phyloP scores from a whole-genome alignment of 2,888 invertebrate species.

The Didymodactylos carnosus region DNA sequence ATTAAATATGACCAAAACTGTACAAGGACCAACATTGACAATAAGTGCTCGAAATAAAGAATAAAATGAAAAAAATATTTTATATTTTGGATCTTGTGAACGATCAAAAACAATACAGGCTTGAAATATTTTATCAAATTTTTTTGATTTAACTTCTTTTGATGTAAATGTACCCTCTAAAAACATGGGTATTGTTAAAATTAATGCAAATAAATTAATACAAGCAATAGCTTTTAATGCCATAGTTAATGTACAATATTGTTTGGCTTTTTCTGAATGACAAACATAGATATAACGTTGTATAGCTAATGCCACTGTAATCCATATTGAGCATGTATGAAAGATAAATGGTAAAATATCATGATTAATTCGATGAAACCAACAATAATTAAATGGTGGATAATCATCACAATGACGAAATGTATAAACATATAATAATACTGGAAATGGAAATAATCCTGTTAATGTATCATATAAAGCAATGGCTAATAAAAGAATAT shows the following conservation, averaged over 20 bases:
- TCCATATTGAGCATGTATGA: constrained; percentile 3
- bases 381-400: neutral
- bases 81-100: neutral
- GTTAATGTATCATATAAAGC: neutral
- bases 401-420: neutral
- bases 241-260: neutral
- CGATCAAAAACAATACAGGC: neutral
- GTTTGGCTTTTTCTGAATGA: neutral
- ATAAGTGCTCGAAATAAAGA: neutral
- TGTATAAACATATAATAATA: neutral
- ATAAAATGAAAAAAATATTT: neutral
- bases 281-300: constrained; percentile 5
- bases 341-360: neutral
- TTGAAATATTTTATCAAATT: neutral
- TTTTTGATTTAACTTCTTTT: neutral
- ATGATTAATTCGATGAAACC: neutral
- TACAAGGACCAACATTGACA: neutral
- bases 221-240: neutral
- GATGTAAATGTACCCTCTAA: neutral
- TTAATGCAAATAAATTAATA: neutral
- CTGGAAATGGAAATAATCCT: neutral
- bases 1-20: neutral
- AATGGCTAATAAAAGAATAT: neutral
- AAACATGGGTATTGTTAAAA: neutral
- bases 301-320: neutral